Conservation (phyloP, 2,113 vertebrate species). For the Conger conger region DNA sequence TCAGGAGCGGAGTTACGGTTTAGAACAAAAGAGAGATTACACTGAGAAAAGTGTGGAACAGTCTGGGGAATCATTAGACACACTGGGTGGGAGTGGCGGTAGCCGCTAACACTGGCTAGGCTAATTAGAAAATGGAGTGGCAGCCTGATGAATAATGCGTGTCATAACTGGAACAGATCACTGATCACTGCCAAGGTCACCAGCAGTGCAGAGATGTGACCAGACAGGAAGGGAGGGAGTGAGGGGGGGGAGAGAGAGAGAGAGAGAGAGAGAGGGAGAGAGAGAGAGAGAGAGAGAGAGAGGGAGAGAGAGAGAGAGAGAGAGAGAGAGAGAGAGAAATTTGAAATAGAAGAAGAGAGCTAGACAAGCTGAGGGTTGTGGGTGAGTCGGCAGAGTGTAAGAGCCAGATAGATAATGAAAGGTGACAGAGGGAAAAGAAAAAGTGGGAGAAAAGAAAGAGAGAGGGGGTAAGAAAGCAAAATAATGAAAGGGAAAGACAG, state of each 20-base stretch:
- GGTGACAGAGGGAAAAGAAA: background rate
- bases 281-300: background rate
- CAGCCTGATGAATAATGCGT: slow-evolving; percentile 3
- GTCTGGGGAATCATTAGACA: background rate
- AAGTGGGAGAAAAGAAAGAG: background rate
- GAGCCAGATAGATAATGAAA: background rate
- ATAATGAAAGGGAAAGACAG: background rate
- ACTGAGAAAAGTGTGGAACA: background rate
- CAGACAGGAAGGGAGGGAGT: slow-evolving; percentile 2
- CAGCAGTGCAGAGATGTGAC: slow-evolving; percentile 1
- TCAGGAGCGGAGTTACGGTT: background rate
- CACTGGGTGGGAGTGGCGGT: background rate
- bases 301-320: too few species aligned
- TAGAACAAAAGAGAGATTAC: background rate
- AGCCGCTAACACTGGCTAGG: background rate
- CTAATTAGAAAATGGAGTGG: background rate
- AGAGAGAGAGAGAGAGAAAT: background rate
- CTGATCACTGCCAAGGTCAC: slow-evolving; percentile 10
- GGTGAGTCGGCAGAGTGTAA: background rate
- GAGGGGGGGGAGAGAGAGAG: background rate
- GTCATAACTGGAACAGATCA: background rate
- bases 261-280: background rate
- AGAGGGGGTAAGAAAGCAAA: background rate
- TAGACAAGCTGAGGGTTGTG: background rate
- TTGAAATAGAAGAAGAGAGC: too few species aligned